Conservation (phyloP, 2,113 vertebrate species). For the Dromiciops gliroides region DNA sequence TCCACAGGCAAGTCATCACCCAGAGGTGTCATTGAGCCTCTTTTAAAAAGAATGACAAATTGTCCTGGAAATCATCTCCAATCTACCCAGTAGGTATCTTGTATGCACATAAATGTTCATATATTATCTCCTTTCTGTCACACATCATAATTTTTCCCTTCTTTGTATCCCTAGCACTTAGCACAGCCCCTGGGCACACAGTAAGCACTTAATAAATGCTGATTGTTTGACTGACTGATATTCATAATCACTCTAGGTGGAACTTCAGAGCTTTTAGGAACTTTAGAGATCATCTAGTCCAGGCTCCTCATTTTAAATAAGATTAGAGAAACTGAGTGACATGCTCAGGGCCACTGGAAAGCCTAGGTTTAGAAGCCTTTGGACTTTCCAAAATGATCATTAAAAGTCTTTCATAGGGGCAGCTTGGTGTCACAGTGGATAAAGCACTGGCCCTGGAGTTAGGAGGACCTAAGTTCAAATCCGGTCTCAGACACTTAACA, state of each 20-base stretch:
- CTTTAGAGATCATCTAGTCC: neutral
- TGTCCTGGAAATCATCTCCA: neutral
- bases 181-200: too few species aligned
- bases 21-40: neutral
- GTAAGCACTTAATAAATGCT: neutral
- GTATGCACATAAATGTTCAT: neutral
- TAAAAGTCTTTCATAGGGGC: neutral
- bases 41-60: neutral
- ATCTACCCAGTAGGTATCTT: neutral
- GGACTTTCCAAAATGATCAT: neutral
- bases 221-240: neutral
- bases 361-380: neutral
- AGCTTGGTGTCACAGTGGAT: too few species aligned
- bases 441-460: too few species aligned
- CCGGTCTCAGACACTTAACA: too few species aligned
- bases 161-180: neutral
- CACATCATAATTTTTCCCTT: neutral
- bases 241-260: neutral
- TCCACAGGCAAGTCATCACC: neutral
- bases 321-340: neutral
- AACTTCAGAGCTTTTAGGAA: neutral
- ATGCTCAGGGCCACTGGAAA: neutral
- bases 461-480: too few species aligned
- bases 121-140: neutral
- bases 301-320: neutral